phyloP scores from a whole-genome alignment of 2,797 vertebrate genomes.

The Petrocephalus schoutedeni region DNA sequence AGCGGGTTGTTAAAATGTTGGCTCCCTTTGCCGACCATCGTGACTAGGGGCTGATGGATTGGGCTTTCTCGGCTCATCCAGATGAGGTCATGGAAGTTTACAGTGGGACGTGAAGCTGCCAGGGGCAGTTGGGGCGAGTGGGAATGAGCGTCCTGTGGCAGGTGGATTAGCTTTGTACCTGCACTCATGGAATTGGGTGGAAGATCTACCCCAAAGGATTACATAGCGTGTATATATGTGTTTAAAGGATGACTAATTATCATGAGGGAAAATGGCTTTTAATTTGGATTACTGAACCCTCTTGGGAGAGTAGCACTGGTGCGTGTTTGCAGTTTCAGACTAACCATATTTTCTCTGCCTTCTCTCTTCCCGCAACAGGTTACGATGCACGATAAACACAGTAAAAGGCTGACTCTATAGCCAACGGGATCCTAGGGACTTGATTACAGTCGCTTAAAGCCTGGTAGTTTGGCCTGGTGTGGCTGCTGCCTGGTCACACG shows the following conservation, averaged over 20 bases:
- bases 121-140: background rate
- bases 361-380: conserved; percentile 56
- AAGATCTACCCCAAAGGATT: background rate
- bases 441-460: conserved; percentile 95
- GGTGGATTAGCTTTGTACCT: background rate
- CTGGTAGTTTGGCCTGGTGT: conserved; percentile 86
- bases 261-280: background rate
- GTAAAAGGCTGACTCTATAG: conserved; percentile 96
- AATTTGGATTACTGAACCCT: background rate
- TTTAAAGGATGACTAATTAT: background rate
- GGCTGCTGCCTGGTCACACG: conserved; percentile 56
- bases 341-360: background rate
- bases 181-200: background rate
- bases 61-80: background rate
- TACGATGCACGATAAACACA: conserved; percentile 90
- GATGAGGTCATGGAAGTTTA: conserved; percentile 10
- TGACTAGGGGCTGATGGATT: background rate
- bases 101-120: background rate
- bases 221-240: background rate
- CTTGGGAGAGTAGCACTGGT: background rate
- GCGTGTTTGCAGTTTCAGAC: background rate
- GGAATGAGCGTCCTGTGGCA: background rate
- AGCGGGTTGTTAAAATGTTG: background rate
- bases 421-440: conserved; percentile 84
- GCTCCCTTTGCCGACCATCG: background rate